Evolutionary conservation across 2,113 vertebrate species (phyloP).

Genomic region (Pygoscelis adeliae): DNA sequence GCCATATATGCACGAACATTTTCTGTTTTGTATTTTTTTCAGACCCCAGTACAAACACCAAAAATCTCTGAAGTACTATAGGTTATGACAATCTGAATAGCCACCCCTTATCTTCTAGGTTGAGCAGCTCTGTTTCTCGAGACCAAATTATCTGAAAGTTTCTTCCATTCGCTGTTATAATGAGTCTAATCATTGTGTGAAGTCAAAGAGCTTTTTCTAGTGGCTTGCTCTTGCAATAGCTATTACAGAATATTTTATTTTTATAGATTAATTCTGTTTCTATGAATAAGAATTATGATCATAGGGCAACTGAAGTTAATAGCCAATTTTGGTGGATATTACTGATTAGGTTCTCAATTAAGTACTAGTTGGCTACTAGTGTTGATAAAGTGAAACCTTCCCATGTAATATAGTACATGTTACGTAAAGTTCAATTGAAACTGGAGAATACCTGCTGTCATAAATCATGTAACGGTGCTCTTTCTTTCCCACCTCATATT

Average conservation of each 20-base stretch:
- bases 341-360: conserved; percentile 48
- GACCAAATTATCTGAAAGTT: neutral
- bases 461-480: neutral
- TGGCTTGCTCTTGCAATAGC: neutral
- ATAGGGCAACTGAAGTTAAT: conserved; percentile 35
- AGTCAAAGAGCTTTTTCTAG: neutral
- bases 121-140: neutral
- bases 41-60: neutral
- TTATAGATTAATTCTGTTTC: conserved; percentile 22
- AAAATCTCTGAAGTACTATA: neutral
- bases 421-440: neutral
- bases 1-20: neutral
- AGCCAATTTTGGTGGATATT: conserved; percentile 45
- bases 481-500: neutral
- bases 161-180: neutral
- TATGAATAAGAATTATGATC: conserved; percentile 24
- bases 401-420: neutral
- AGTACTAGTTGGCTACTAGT: neutral
- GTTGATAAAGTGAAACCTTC: conserved; percentile 36
- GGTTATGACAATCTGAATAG: neutral
- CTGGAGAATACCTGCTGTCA: neutral
- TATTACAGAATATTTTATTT: conserved; percentile 20
- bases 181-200: neutral
- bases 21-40: neutral
- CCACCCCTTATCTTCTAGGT: neutral